Evolutionary conservation across 2,888 invertebrate genomes (phyloP).

Genomic region (Prenolepis imparis): DNA sequence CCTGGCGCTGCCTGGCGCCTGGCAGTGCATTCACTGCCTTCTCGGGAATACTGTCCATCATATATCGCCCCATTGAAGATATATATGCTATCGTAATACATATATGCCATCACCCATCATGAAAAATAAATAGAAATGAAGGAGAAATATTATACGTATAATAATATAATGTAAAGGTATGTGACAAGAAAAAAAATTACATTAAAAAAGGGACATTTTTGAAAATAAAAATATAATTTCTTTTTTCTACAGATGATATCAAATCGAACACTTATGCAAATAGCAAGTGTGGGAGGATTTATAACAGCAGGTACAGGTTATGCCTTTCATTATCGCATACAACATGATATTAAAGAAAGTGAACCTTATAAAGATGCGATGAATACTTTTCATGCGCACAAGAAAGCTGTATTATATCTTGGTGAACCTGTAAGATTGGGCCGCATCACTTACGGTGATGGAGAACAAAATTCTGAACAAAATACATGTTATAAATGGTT

Average conservation of each 20-base stretch:
- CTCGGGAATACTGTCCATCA: neutral
- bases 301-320: slow-evolving; percentile 87
- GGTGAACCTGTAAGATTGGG: slow-evolving; percentile 92
- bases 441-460: slow-evolving; percentile 88
- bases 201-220: neutral
- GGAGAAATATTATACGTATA: no score
- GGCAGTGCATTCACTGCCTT: neutral
- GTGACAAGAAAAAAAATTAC: neutral
- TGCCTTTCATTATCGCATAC: slow-evolving; percentile 87
- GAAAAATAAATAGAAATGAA: no score
- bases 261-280: slow-evolving; percentile 88
- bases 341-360: slow-evolving; percentile 87
- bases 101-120: no score
- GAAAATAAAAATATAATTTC: slow-evolving; percentile 7
- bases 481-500: slow-evolving; percentile 89
- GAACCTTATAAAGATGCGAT: slow-evolving; percentile 89
- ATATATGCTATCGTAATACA: no score
- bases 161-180: no score
- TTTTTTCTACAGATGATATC: slow-evolving; percentile 84
- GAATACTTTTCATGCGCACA: slow-evolving; percentile 87
- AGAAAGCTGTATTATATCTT: slow-evolving; percentile 89
- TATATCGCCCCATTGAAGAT: neutral
- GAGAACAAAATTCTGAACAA: slow-evolving; percentile 72
- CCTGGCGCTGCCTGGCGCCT: neutral
- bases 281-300: slow-evolving; percentile 90